phyloP scores from a whole-genome alignment of 1,140 invertebrate genomes.

The Liolophura sinensis region DNA sequence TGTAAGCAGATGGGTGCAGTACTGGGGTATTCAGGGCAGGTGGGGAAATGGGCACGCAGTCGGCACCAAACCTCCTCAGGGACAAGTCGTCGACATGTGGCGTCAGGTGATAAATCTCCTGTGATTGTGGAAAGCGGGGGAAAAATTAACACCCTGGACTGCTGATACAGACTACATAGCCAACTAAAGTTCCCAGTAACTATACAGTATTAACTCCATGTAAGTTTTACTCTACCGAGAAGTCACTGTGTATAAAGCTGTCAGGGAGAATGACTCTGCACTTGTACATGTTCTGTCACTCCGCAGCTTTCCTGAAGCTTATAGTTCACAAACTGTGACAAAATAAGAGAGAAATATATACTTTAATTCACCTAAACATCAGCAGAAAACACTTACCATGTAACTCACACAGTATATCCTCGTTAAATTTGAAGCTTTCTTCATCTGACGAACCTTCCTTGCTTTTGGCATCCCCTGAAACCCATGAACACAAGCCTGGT shows the following conservation, averaged over 20 bases:
- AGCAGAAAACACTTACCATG: slow-evolving; percentile 52
- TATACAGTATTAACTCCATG: neutral
- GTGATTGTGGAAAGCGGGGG: slow-evolving; percentile 16
- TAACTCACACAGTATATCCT: slow-evolving; percentile 63
- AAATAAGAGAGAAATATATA: no score
- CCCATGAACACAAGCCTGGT: neutral
- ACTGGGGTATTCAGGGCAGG: slow-evolving; percentile 58
- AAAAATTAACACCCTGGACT: slow-evolving; percentile 3
- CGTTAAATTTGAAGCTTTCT: slow-evolving; percentile 59
- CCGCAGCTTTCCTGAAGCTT: no score
- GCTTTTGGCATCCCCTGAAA: neutral
- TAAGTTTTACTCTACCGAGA: no score
- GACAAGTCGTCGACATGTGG: slow-evolving; percentile 57
- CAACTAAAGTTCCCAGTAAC: neutral
- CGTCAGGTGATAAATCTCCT: slow-evolving; percentile 51
- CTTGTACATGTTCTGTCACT: no score
- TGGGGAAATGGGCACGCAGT: slow-evolving; percentile 64
- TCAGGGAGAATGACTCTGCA: no score
- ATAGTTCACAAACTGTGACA: no score
- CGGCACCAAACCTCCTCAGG: slow-evolving; percentile 62
- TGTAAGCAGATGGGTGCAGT: slow-evolving; percentile 54
- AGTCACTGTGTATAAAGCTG: no score
- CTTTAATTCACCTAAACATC: neutral
- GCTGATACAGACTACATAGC: neutral
- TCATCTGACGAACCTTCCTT: neutral